phyloP scores from a whole-genome alignment of 2,888 invertebrate species.

The Trichopria drosophilae region DNA sequence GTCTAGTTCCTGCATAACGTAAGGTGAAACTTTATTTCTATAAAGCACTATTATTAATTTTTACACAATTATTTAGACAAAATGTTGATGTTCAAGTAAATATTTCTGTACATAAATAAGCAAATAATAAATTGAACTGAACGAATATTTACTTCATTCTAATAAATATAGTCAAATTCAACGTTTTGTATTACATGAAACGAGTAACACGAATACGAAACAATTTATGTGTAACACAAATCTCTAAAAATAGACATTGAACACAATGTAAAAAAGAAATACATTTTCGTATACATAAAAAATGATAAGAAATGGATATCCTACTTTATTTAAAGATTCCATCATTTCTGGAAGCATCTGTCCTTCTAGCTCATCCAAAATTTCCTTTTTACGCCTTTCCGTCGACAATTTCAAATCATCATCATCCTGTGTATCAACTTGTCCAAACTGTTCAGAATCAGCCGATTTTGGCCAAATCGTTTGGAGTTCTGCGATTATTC shows the following conservation, averaged over 20 bases:
- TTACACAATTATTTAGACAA: too few species aligned
- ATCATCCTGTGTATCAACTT: conserved; percentile 32
- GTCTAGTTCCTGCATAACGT: conserved; percentile 70
- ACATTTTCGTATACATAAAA: not conserved
- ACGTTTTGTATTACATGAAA: too few species aligned
- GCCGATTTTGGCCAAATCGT: conserved; percentile 63
- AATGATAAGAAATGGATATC: not conserved
- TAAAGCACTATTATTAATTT: too few species aligned
- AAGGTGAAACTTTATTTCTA: too few species aligned
- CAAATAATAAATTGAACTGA: too few species aligned
- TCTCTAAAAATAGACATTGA: not conserved
- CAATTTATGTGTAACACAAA: too few species aligned
- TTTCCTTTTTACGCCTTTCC: conserved; percentile 64
- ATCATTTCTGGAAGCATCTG: conserved; percentile 72
- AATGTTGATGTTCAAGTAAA: too few species aligned
- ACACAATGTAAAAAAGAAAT: not conserved
- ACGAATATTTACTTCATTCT: too few species aligned
- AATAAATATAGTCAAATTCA: too few species aligned
- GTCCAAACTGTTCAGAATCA: conserved; percentile 46
- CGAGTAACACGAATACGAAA: too few species aligned
- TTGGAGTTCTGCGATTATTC: conserved; percentile 73
- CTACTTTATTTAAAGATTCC: too few species aligned
- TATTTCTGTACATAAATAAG: not conserved
- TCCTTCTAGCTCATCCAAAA: conserved; percentile 73
- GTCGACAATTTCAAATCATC: conserved; percentile 45